These are phyloP conservation scores for Simalia tracyae DNA, from an alignment of 2,797 vertebrate species.

Conservation along the genomic window DNA sequence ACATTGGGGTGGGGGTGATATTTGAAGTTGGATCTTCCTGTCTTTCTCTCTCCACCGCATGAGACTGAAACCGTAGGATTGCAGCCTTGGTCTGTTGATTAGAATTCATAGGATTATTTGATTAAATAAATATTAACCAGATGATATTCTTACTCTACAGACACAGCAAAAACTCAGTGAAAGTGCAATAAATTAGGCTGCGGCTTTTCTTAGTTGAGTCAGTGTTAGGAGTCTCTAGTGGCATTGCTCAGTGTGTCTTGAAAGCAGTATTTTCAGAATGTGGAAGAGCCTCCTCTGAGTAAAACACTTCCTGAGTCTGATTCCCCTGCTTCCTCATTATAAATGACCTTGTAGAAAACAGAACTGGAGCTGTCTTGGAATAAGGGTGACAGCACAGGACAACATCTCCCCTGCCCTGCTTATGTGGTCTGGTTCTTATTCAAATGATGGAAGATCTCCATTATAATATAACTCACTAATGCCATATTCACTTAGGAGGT, in stretches of 20 bases:
- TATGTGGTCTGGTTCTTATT: constrained; percentile 23
- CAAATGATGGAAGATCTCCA: constrained; percentile 8
- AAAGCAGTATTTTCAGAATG: background rate
- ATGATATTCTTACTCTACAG: background rate
- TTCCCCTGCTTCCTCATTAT: constrained; percentile 10
- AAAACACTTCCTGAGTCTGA: background rate
- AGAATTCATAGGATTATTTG: background rate
- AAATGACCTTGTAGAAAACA: constrained; percentile 23
- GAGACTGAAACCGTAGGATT: background rate
- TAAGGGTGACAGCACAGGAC: background rate
- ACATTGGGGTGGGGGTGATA: background rate
- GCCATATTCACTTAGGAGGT: constrained; percentile 35
- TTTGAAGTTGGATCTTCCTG: background rate
- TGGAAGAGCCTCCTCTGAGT: constrained; percentile 17
- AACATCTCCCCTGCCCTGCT: background rate
- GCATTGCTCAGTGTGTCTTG: constrained; percentile 36
- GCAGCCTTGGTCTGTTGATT: background rate
- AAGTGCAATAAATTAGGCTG: constrained; percentile 28
- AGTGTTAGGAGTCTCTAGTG: constrained; percentile 32
- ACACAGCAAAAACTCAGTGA: constrained; percentile 22
- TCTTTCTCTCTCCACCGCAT: background rate
- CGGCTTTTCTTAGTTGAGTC: background rate
- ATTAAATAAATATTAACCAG: background rate
- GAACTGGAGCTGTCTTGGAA: constrained; percentile 32
- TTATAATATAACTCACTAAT: constrained; percentile 10